Evolutionary conservation across 2,797 vertebrate species (phyloP).

Genomic region (Corythornis leucogaster): DNA sequence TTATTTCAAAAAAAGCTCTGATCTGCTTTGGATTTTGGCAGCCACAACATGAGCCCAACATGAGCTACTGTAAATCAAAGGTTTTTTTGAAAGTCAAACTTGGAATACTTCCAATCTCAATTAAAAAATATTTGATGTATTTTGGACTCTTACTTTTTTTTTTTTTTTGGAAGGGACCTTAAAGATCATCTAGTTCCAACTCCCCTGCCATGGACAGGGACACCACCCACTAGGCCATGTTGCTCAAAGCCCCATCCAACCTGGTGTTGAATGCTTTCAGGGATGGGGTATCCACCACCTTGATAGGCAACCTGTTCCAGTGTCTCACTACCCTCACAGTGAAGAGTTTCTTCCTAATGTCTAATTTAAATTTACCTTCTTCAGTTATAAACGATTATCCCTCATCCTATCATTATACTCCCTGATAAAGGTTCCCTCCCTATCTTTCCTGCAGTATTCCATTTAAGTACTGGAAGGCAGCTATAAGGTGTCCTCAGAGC

Average conservation of each 20-base stretch:
- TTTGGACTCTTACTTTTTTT: conserved; percentile 63
- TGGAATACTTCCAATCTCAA: conserved; percentile 84
- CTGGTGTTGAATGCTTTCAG: neutral
- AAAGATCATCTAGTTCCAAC: neutral
- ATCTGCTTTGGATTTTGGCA: conserved; percentile 84
- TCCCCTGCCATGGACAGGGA: neutral
- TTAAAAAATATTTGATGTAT: conserved; percentile 80
- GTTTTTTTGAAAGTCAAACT: conserved; percentile 79
- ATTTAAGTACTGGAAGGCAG: neutral
- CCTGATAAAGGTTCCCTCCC: neutral
- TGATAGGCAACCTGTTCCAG: neutral
- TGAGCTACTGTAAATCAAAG: conserved; percentile 83
- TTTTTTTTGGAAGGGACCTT: neutral
- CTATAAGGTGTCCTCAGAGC: neutral
- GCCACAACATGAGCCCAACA: conserved; percentile 82
- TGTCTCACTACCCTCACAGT: too few species aligned
- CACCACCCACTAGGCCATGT: too few species aligned
- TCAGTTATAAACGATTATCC: neutral
- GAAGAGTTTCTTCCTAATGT: too few species aligned
- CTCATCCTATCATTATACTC: neutral
- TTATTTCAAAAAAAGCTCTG: conserved; percentile 85
- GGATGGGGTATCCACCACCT: too few species aligned
- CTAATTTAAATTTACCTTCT: neutral
- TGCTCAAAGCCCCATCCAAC: too few species aligned
- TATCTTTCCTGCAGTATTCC: neutral